phyloP scores from a whole-genome alignment of 2,888 invertebrate species.

The Onthophagus sagittarius region DNA sequence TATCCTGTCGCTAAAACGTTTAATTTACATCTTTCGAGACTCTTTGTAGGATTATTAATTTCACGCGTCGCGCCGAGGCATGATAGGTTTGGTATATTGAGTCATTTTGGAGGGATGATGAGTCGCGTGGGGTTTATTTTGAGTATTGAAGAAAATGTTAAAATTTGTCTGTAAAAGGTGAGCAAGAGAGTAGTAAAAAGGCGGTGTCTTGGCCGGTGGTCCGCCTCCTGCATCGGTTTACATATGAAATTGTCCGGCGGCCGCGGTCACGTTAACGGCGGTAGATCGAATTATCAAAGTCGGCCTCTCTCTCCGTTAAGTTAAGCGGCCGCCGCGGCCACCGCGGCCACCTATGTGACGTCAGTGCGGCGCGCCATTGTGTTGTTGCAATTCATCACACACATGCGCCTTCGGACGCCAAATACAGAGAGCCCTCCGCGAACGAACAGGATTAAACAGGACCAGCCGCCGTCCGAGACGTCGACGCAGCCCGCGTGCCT shows the following conservation, averaged over 20 bases:
- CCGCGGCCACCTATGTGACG: constrained; percentile 31
- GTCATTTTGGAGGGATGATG: neutral
- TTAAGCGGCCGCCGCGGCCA: constrained; percentile 30
- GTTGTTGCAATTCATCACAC: constrained; percentile 36
- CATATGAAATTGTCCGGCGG: constrained; percentile 36
- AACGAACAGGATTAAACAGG: constrained; percentile 29
- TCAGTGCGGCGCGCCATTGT: constrained; percentile 30
- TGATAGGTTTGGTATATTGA: no score
- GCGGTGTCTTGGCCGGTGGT: constrained; percentile 30
- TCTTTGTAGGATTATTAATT: neutral
- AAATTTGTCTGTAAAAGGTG: constrained; percentile 14
- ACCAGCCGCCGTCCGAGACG: constrained; percentile 15
- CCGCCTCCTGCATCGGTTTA: constrained; percentile 32
- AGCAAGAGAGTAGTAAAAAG: constrained; percentile 10
- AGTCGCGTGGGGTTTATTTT: neutral
- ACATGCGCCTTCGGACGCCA: constrained; percentile 27
- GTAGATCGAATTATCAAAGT: constrained; percentile 38
- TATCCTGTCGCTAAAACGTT: neutral
- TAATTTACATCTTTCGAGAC: neutral
- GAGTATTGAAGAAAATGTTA: neutral
- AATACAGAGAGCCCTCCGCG: constrained; percentile 33
- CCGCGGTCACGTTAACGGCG: constrained; percentile 34
- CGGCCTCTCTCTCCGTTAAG: constrained; percentile 30
- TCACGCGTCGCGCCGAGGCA: no score
- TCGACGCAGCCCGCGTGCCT: constrained; percentile 15